A percentile compares a stretch with the other conserved stretches of the same genome.
These are phyloP conservation scores for Harlomillsia oculata DNA, from an alignment of 1,140 invertebrate species.

Conservation along the genomic window DNA sequence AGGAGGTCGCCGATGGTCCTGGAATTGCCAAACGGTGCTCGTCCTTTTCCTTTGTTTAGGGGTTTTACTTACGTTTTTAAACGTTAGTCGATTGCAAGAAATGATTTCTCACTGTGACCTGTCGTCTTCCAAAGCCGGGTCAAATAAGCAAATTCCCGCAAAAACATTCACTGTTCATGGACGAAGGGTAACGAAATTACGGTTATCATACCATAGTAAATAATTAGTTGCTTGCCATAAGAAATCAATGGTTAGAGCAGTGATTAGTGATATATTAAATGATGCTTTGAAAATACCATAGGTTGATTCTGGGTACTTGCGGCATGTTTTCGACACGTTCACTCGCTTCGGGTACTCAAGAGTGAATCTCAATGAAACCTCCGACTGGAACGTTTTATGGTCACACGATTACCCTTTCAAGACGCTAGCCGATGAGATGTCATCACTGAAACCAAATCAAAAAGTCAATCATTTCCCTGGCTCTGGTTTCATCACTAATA, in stretches of 20 bases:
- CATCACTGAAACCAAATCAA: constrained; percentile 59
- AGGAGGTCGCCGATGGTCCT: not conserved
- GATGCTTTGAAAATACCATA: constrained; percentile 27
- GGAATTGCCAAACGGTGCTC: constrained; percentile 10
- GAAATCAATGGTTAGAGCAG: no score
- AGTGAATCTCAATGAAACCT: constrained; percentile 44
- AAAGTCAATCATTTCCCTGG: constrained; percentile 87
- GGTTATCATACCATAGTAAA: not conserved
- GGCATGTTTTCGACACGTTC: constrained; percentile 66
- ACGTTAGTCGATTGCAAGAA: constrained; percentile 7
- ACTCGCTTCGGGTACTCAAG: constrained; percentile 59
- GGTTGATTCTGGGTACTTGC: constrained; percentile 57
- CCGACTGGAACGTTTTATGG: constrained; percentile 82
- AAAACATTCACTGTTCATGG: constrained; percentile 32
- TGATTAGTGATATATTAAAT: no score
- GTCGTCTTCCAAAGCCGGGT: not conserved
- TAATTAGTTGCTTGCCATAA: no score
- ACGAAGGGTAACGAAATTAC: constrained; percentile 13
- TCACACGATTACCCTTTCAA: constrained; percentile 85
- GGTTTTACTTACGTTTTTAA: constrained; percentile 13
- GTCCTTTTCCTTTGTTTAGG: constrained; percentile 12
- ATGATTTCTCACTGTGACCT: not conserved
- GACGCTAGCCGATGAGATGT: constrained; percentile 49
- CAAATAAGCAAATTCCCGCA: not conserved
- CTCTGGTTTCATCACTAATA: constrained; percentile 87